Conservation (phyloP, 2,888 invertebrate species). For the Branchellion lobata region DNA sequence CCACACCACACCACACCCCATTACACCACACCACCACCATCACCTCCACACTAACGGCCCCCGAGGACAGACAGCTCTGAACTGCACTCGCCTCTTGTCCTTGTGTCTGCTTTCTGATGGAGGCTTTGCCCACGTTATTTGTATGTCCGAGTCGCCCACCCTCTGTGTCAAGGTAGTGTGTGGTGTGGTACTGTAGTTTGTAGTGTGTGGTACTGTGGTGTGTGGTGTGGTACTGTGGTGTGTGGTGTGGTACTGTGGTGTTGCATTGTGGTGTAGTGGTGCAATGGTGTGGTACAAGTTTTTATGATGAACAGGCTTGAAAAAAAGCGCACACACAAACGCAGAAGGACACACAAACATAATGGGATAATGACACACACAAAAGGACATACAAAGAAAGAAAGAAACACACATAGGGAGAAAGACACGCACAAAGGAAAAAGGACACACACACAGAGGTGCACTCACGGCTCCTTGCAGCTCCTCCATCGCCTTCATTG, state of each 20-base stretch:
- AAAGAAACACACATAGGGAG: neutral
- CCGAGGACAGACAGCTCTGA: slow-evolving; percentile 22
- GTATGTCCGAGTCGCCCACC: slow-evolving; percentile 66
- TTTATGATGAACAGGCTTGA: neutral
- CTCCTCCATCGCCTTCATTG: slow-evolving; percentile 74
- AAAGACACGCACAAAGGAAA: neutral
- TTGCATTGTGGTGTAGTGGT: neutral
- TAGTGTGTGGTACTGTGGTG: too few relatives aligned
- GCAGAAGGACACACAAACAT: too few relatives aligned
- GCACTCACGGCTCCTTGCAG: slow-evolving; percentile 59
- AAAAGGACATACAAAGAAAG: too few relatives aligned
- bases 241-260: neutral
- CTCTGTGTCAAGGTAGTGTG: slow-evolving; percentile 34
- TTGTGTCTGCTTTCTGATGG: slow-evolving; percentile 95
- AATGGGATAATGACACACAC: too few relatives aligned
- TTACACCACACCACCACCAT: too few relatives aligned
- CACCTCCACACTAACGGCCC: slow-evolving; percentile 6
- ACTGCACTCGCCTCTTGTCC: slow-evolving; percentile 56
- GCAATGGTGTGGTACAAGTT: neutral
- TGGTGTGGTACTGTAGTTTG: neutral
- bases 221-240: neutral
- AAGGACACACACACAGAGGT: neutral
- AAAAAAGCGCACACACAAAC: too few relatives aligned
- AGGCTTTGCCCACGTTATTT: slow-evolving; percentile 96
- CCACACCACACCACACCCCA: too few relatives aligned